Evolutionary conservation across 2,797 vertebrate genomes (phyloP).

Genomic region (Tangara arthus): DNA sequence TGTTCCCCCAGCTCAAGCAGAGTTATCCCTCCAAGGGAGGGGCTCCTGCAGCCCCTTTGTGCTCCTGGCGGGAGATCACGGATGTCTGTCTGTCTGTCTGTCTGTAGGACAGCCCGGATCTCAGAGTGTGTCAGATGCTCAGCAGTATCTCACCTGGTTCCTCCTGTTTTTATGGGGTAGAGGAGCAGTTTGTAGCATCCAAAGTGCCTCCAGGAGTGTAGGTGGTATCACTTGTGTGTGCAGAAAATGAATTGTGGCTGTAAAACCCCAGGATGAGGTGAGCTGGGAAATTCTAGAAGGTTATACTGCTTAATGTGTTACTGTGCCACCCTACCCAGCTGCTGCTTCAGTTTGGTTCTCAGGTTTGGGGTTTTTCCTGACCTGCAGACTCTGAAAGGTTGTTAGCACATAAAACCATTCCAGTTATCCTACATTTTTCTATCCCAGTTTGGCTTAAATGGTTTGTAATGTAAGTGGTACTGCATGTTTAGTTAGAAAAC

Average conservation of each 20-base stretch:
- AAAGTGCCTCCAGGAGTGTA: not conserved
- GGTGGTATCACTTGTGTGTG: not conserved
- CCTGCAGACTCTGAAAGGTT: not conserved
- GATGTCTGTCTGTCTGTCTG: not conserved
- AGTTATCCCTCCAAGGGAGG: not conserved
- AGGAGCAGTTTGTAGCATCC: not conserved
- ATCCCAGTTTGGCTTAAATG: not conserved
- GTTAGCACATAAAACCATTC: not conserved
- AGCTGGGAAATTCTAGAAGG: not conserved
- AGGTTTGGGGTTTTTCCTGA: not conserved
- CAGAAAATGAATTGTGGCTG: not conserved
- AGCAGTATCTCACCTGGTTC: not conserved
- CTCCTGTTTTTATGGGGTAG: not conserved
- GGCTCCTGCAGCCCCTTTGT: not conserved
- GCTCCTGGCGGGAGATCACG: rapidly evolving
- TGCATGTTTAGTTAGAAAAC: not conserved
- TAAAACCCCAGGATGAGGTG: not conserved
- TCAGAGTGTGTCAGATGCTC: not conserved
- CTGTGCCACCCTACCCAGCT: not conserved
- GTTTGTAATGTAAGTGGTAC: not conserved
- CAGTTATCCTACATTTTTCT: not conserved
- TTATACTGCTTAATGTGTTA: not conserved
- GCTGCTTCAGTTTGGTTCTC: not conserved
- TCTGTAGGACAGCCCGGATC: not conserved
- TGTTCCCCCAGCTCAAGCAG: not conserved